A percentile compares a stretch with the other conserved stretches of the same genome.
phyloP scores from a whole-genome alignment of 2,888 invertebrate genomes.

The Troides aeacus region DNA sequence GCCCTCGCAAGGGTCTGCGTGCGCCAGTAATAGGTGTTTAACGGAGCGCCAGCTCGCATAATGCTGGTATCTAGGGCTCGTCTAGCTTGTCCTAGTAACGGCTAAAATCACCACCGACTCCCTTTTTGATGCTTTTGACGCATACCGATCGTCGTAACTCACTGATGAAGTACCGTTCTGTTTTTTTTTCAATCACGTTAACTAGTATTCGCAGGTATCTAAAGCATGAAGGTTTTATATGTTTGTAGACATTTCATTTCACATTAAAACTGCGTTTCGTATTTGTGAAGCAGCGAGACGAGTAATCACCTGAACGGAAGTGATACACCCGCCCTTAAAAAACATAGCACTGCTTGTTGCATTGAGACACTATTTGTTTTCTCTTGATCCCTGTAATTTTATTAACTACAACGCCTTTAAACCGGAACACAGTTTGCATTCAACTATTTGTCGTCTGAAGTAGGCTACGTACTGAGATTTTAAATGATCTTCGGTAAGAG shows the following conservation, averaged over 20 bases:
- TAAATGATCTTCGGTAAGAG: too few species aligned
- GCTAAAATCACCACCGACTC: constrained; percentile 25
- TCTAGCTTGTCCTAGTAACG: constrained; percentile 35
- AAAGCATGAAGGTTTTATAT: constrained; percentile 3
- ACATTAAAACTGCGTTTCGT: too few species aligned
- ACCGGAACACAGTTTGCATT: too few species aligned
- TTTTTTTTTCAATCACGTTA: constrained; percentile 16
- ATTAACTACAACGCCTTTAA: too few species aligned
- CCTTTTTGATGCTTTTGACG: constrained; percentile 22
- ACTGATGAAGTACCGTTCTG: constrained; percentile 7
- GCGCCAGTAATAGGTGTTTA: constrained; percentile 59
- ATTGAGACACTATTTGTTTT: too few species aligned
- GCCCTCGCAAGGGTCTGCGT: constrained; percentile 51
- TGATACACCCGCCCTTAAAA: too few species aligned
- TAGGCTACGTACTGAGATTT: too few species aligned
- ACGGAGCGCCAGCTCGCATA: constrained; percentile 50
- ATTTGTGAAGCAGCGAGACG: too few species aligned
- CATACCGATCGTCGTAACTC: constrained; percentile 14
- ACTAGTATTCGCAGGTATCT: constrained; percentile 1
- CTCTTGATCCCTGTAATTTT: too few species aligned
- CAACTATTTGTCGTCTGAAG: too few species aligned
- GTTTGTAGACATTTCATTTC: not conserved
- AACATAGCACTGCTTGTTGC: too few species aligned
- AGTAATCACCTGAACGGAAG: too few species aligned
- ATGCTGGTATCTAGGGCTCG: constrained; percentile 43